Evolutionary conservation across 92 coral and sea anemone species (phyloP), one percentile per base, ranked within the genome.

Genomic region (Palythoa grandiflora): DNA sequence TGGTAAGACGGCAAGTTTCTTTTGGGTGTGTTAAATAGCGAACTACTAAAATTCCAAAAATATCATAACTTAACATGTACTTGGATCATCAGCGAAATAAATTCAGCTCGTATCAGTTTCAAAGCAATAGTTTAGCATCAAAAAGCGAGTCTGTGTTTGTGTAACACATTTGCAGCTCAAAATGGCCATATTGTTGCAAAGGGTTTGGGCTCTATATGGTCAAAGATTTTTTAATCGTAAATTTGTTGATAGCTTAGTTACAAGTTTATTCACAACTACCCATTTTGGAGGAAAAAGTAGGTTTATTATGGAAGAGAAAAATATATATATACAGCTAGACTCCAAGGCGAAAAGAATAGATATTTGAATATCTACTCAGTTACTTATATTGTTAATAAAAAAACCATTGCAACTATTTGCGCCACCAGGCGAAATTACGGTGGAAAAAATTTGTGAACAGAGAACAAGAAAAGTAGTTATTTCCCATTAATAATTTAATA

Each of bases 281-380:
- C 86, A 81, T 81, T 66, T 81, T 81, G 55, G 13, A 20, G 38
- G 15, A 21, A 40, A 16, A 16, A 21, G 6, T 65, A 40, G 60
- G 75, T 81, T 48, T 39, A 39, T 71, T 38, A 47, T 19, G 39
- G 36, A 28, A 28, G 61, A 80, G 38, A 80, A 37, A 19, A n/a
- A 47, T 50, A 20, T 36, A 50, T 81, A 68, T 81, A 63, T 68
- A 81, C 86, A 81, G 86, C 86, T 81, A 81, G 86, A 51, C 86
- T 66, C 73, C 75, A 28, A 40, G 39, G 19, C 28, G 71, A 17
- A 60, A 66, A 28, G 54, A 81, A 47, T 68, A 65, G 44, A 65
- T 44, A 44, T 81, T 78, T 47, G 40, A 47, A 38, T 81, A 81
- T 81, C 39, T 19, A 17, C 47, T 68, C 57, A 21, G 75, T 65